Conservation (phyloP, 2,113 vertebrate species). For the Tragelaphus strepsiceros region DNA sequence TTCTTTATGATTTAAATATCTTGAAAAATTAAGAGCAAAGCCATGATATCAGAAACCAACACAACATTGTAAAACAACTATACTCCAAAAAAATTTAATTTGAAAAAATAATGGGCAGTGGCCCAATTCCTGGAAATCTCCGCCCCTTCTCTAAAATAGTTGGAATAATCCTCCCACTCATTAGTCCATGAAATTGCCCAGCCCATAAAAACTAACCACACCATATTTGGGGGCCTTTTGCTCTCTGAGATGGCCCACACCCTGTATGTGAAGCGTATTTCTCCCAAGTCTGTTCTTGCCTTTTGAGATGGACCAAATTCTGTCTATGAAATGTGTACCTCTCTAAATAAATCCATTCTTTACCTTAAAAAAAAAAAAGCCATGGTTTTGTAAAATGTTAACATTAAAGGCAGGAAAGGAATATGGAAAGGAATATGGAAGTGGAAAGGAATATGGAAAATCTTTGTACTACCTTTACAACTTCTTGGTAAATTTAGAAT, state of each 20-base stretch:
- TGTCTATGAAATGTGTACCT: background rate
- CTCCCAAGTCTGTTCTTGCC: background rate
- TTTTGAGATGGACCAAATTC: background rate
- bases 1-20: background rate
- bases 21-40: background rate
- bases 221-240: background rate
- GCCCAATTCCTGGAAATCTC: background rate
- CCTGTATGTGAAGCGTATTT: background rate
- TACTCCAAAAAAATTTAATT: background rate
- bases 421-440: background rate
- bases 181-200: background rate
- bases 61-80: background rate
- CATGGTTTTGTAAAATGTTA: background rate
- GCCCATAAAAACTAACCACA: background rate
- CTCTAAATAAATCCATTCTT: background rate
- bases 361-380: background rate
- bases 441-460: background rate
- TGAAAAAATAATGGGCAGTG: background rate
- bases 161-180: background rate
- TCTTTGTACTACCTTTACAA: background rate
- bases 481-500: background rate
- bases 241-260: background rate
- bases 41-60: background rate
- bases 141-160: background rate
- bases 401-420: background rate